Base-by-base conservation (phyloP, 2,797 vertebrate species). In the Hybognathus amarus region DNA sequence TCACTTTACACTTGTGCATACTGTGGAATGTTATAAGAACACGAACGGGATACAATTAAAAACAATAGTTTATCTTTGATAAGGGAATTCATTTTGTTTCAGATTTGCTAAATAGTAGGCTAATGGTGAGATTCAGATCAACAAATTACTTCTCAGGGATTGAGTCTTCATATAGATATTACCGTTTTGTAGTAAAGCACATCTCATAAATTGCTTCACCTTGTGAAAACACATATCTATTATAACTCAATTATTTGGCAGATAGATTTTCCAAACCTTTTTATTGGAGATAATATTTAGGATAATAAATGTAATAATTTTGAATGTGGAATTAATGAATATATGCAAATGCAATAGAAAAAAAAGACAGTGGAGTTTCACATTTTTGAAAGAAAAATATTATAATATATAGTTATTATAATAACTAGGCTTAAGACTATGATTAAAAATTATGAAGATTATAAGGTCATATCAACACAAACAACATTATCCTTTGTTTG, bases 391-490 rank as follows among this genome's bases (percentile, higher is more conserved):
- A 15, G 27, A 18, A 47, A 70, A 8, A 45, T 17, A 6, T 33
- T 33, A 33, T 33, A 33, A 50, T 50, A n/a, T n/a, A n/a, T n/a
- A n/a, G n/a, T n/a, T n/a, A n/a, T n/a, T n/a, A n/a, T n/a, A n/a
- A n/a, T n/a, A n/a, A 42, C 22, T 76, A n/a, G 13, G 1, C 45
- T 15, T 0, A 47, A 47, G 45, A 17, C 45, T 47, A 17, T 47
- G 6, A 47, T 47, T 47, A 64, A 50, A 20, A 56, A 11, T 56
- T 3, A 36, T 33, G 15, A n/a, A n/a, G 8, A 56, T 63, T 47
- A 22, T 68, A 56, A 56, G 15, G 47, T 79, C 64, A 80, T 42
- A 80, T 30, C 36, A 80, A 80, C 36, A 61, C n/a, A 59, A 27
- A 64, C 40, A 59, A 45, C 27, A 30, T 80, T 22, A 27, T 17